Evolutionary conservation across 2,113 vertebrate species (phyloP).

Genomic region (Plecotus auritus): DNA sequence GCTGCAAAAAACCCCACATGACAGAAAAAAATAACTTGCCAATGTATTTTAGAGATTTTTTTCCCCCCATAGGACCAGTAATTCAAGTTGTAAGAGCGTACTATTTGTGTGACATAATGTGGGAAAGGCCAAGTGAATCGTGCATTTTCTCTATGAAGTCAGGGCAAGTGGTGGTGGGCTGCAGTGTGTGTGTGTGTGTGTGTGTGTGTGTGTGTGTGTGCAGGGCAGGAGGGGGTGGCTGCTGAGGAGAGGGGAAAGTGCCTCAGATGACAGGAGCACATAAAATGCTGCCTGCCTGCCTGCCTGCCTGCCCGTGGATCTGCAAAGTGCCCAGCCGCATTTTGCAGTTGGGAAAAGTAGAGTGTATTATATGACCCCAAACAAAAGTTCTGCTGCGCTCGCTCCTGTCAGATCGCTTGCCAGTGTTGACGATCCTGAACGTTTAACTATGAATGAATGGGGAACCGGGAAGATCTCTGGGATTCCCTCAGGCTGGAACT

Average conservation of each 20-base stretch:
- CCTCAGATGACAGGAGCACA: not conserved
- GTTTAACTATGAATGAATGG: slow-evolving; percentile 66
- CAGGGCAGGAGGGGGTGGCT: not conserved
- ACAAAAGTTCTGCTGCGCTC: slow-evolving; percentile 48
- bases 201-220: not conserved
- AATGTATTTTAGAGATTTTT: slow-evolving; percentile 29
- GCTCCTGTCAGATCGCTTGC: slow-evolving; percentile 53
- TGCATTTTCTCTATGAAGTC: slow-evolving; percentile 16
- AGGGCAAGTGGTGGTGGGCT: not conserved
- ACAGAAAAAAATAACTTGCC: slow-evolving; percentile 34
- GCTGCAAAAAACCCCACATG: not conserved
- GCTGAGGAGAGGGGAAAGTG: not conserved
- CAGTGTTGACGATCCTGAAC: slow-evolving; percentile 51
- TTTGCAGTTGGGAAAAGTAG: slow-evolving; percentile 44
- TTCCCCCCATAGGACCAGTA: not conserved
- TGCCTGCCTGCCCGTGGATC: not conserved
- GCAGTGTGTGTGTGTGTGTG: not conserved
- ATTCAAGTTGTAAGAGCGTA: not conserved
- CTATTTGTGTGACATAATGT: slow-evolving; percentile 31
- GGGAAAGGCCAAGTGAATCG: slow-evolving; percentile 35
- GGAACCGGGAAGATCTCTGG: slow-evolving; percentile 25
- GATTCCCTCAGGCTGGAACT: not conserved
- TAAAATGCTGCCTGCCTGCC: not conserved
- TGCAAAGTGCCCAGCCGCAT: not conserved
- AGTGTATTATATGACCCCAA: slow-evolving; percentile 46